phyloP scores from a whole-genome alignment of 2,888 invertebrate genomes.

The Thecophora atra region DNA sequence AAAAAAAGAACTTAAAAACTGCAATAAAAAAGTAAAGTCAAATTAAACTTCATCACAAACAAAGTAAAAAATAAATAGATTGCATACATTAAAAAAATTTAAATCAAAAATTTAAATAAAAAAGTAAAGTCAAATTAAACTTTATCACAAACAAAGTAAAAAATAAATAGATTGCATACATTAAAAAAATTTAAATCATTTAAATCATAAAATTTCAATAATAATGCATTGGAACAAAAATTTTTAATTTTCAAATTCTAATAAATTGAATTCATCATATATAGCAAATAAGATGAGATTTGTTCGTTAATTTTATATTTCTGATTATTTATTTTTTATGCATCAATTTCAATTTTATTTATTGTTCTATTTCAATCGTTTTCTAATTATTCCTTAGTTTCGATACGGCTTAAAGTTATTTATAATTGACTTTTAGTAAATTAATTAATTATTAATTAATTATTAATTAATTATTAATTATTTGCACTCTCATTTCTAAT shows the following conservation, averaged over 20 bases:
- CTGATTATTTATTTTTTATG: not conserved
- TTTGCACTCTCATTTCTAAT: too few relatives aligned
- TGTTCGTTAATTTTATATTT: not conserved
- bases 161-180: slow-evolving; percentile 28
- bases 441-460: too few relatives aligned
- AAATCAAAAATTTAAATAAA: slow-evolving; percentile 9
- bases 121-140: slow-evolving; percentile 7
- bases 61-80: not conserved
- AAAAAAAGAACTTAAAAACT: not conserved
- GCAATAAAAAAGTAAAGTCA: not conserved
- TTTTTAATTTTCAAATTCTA: too few relatives aligned
- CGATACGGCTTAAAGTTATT: too few relatives aligned
- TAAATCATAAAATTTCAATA: too few relatives aligned
- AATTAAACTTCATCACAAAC: not conserved
- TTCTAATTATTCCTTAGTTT: too few relatives aligned
- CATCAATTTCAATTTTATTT: not conserved
- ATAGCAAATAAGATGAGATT: not conserved
- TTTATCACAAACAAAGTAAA: slow-evolving; percentile 17
- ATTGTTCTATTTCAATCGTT: not conserved
- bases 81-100: slow-evolving; percentile 2
- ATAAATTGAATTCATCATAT: too few relatives aligned
- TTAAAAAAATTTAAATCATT: too few relatives aligned
- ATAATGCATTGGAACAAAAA: too few relatives aligned
- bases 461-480: too few relatives aligned
- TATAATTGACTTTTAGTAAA: too few relatives aligned